These are phyloP conservation scores for Sminthurides bifidus DNA, from an alignment of 1,140 invertebrate genomes.

Conservation along the genomic window DNA sequence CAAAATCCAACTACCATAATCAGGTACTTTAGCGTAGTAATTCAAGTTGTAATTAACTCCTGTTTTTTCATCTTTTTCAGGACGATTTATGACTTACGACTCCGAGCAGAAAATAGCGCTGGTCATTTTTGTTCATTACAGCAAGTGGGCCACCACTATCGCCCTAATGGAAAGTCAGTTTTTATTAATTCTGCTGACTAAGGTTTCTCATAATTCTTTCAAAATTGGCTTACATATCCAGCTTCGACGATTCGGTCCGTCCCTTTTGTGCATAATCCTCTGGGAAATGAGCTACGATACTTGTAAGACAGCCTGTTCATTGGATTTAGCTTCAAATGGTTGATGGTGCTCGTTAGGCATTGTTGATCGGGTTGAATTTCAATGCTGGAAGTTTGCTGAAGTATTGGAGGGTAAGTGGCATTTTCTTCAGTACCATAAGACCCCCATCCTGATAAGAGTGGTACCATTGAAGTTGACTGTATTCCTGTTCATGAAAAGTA, in stretches of 20 bases:
- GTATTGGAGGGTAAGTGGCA: slow-evolving; percentile 14
- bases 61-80: slow-evolving; percentile 9
- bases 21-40: slow-evolving; percentile 21
- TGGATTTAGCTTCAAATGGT: slow-evolving; percentile 11
- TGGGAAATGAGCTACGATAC: slow-evolving; percentile 8
- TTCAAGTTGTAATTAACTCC: slow-evolving; percentile 11
- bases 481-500: slow-evolving; percentile 1
- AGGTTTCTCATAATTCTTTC: neutral
- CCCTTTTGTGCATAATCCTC: slow-evolving; percentile 19
- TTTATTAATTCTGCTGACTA: neutral
- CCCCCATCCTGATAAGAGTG: slow-evolving; percentile 20
- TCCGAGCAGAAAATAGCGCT: slow-evolving; percentile 6
- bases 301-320: slow-evolving; percentile 13
- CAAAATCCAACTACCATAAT: slow-evolving; percentile 19
- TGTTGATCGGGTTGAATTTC: slow-evolving; percentile 10
- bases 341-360: slow-evolving; percentile 11
- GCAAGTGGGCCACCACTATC: slow-evolving; percentile 20
- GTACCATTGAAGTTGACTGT: slow-evolving; percentile 4
- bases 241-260: slow-evolving; percentile 12
- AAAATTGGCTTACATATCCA: slow-evolving; percentile 13
- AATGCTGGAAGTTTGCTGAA: slow-evolving; percentile 14
- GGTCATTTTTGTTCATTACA: neutral
- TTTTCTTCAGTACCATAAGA: slow-evolving; percentile 16
- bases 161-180: slow-evolving; percentile 2
- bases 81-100: slow-evolving; percentile 19